Evolutionary conservation across 2,797 vertebrate species (phyloP), one percentile per base, ranked within the genome.

Genomic region (Enteromius afrohamiltoni): DNA sequence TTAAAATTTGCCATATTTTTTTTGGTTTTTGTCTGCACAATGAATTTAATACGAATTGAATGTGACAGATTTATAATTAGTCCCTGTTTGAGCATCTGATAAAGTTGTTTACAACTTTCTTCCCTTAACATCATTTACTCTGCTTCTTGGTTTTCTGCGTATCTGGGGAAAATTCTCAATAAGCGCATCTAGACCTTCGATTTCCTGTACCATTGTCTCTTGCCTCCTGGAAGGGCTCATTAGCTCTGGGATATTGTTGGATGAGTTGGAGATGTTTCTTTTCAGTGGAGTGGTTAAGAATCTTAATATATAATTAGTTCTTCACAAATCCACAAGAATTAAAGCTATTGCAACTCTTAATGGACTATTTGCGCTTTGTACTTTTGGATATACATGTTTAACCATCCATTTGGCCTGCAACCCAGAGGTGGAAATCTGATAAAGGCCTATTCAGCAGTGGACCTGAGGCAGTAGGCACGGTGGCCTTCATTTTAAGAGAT

Each of bases 201-300:
- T 93, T 91, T 92, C 29, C 40, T 62, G 19, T 31, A 47, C 17
- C 6, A 0, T 69, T 83, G 49, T 77, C 58, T 68, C 23, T 86
- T 87, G 75, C 40, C 71, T 83, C 80, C 82, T 71, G 64, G 90
- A 69, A 87, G 89, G 58, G n/a, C 91, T 94, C 91, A 94, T 95
- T 95, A 94, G 86, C 89, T 87, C 29, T 81, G 23, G 88, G 89
- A 92, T 93, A 89, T 90, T 80, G 83, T 71, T 85, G 89, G 88
- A 90, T 89, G 79, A 67, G 19, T 51, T 86, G 83, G 55, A 40
- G 77, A 85, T 77, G 82, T 83, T 87, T 88, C 87, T 85, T 91
- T 89, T 83, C 60, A 31, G 88, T 70, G 4, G 19, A 64, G 69
- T 53, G 45, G 29, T 68, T 67, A 13, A 10, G 21, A 58, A 69